Evolutionary conservation across 2,888 invertebrate genomes (phyloP).

Genomic region (Malthinus seriepunctatus): DNA sequence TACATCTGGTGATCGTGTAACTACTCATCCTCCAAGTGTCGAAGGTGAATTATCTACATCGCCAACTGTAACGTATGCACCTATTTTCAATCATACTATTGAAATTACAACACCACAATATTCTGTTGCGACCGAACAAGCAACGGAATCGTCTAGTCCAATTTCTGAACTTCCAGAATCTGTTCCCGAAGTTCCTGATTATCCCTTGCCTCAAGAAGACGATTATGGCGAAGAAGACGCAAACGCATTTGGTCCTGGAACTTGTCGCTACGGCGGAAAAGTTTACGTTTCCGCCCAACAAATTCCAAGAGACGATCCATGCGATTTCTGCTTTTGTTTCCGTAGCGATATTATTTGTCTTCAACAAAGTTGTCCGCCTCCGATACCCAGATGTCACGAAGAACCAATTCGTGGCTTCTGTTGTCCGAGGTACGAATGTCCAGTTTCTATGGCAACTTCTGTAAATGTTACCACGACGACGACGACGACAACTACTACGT

Average conservation of each 20-base stretch:
- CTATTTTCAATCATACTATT: neutral
- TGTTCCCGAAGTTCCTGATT: conserved; percentile 47
- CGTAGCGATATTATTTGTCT: conserved; percentile 93
- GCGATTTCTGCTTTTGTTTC: conserved; percentile 97
- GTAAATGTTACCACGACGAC: conserved; percentile 85
- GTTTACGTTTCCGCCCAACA: conserved; percentile 94
- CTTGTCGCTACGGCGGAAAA: conserved; percentile 90
- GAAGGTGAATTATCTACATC: conserved; percentile 15
- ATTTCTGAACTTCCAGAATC: conserved; percentile 40
- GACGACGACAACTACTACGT: conserved; percentile 82
- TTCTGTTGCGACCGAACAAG: conserved; percentile 12
- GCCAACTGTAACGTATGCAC: neutral
- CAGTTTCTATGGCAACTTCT: conserved; percentile 82
- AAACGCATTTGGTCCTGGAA: conserved; percentile 81
- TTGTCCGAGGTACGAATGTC: conserved; percentile 93
- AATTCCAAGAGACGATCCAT: conserved; percentile 91
- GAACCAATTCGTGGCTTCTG: conserved; percentile 93
- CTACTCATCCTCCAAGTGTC: neutral
- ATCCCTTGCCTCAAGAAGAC: conserved; percentile 53
- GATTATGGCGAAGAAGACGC: conserved; percentile 79
- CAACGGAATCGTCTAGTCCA: conserved; percentile 21
- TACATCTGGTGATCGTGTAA: neutral
- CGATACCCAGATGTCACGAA: conserved; percentile 88
- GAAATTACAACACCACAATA: conserved; percentile 4
- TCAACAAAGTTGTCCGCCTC: conserved; percentile 94